These are phyloP conservation scores for Dendrolimus houi DNA, from an alignment of 2,888 invertebrate species.

Conservation along the genomic window DNA sequence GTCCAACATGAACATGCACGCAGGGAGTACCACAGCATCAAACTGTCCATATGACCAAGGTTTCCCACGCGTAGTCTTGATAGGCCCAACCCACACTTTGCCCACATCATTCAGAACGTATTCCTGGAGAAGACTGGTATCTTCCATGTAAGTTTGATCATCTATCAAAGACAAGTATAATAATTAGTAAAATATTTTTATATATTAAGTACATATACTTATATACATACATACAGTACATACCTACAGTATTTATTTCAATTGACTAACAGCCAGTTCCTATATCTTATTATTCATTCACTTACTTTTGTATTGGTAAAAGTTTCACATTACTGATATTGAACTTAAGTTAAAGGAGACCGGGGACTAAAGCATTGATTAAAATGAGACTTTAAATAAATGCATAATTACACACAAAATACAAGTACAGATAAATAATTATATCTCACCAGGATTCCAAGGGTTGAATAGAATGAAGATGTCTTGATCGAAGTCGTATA, in stretches of 20 bases:
- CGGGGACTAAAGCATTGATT: no score
- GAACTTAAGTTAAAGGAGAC: no score
- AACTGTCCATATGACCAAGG: conserved; percentile 92
- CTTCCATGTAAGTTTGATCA: conserved; percentile 86
- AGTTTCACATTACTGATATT: no score
- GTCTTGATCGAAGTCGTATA: conserved; percentile 79
- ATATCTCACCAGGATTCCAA: conserved; percentile 82
- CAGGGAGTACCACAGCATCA: conserved; percentile 81
- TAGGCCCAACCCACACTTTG: conserved; percentile 89
- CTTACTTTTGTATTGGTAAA: no score
- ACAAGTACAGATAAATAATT: not conserved
- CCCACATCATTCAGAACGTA: conserved; percentile 89
- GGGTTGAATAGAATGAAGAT: conserved; percentile 89
- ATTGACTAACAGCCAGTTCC: no score
- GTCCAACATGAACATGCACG: conserved; percentile 82
- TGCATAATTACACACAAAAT: no score
- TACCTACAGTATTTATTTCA: no score
- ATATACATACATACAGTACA: no score
- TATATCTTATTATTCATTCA: no score
- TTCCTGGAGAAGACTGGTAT: conserved; percentile 81
- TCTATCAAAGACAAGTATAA: conserved; percentile 53
- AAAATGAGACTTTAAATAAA: no score
- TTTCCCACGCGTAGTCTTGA: conserved; percentile 82
- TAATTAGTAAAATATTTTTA: no score
- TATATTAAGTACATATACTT: no score